Percentiles rank a stretch among this genome's conserved stretches.
phyloP scores from a whole-genome alignment of 2,113 vertebrate species.

The Labeo catla region DNA sequence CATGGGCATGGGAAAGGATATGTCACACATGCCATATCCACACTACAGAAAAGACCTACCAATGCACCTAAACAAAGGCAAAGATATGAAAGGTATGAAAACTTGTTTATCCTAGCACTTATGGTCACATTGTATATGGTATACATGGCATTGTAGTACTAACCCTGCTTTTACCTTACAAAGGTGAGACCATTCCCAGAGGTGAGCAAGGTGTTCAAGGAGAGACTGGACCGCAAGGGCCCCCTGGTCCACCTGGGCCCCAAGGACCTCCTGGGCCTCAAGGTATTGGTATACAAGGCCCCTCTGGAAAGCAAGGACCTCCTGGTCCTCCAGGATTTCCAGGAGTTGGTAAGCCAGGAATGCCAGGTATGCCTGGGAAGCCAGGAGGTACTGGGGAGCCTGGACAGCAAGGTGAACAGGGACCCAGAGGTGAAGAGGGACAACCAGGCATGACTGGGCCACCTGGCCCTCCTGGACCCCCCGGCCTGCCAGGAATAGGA shows the following conservation, averaged over 20 bases:
- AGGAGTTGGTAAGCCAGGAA: slow-evolving; percentile 90
- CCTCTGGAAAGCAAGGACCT: slow-evolving; percentile 85
- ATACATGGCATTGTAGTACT: background rate
- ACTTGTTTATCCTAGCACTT: background rate
- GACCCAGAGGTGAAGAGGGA: slow-evolving; percentile 84
- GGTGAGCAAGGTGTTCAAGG: slow-evolving; percentile 88
- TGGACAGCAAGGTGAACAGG: slow-evolving; percentile 88
- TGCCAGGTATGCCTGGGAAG: slow-evolving; percentile 90
- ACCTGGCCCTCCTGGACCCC: slow-evolving; percentile 86
- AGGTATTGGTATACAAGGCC: slow-evolving; percentile 83
- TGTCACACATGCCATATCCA: slow-evolving; percentile 87
- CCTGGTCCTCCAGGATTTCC: slow-evolving; percentile 80
- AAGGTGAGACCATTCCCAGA: slow-evolving; percentile 82
- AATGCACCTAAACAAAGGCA: slow-evolving; percentile 86
- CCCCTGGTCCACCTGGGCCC: slow-evolving; percentile 76
- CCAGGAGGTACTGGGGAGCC: slow-evolving; percentile 85
- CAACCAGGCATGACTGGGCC: slow-evolving; percentile 86
- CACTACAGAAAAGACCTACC: slow-evolving; percentile 93
- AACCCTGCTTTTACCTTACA: slow-evolving; percentile 24
- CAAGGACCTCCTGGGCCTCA: slow-evolving; percentile 86
- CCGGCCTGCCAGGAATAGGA: slow-evolving; percentile 89
- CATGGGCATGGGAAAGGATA: slow-evolving; percentile 87
- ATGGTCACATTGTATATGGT: background rate
- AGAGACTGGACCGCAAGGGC: slow-evolving; percentile 83
- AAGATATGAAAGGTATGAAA: slow-evolving; percentile 88